Evolutionary conservation across 1,140 invertebrate genomes (phyloP).

Genomic region (Pachypsylla venusta): DNA sequence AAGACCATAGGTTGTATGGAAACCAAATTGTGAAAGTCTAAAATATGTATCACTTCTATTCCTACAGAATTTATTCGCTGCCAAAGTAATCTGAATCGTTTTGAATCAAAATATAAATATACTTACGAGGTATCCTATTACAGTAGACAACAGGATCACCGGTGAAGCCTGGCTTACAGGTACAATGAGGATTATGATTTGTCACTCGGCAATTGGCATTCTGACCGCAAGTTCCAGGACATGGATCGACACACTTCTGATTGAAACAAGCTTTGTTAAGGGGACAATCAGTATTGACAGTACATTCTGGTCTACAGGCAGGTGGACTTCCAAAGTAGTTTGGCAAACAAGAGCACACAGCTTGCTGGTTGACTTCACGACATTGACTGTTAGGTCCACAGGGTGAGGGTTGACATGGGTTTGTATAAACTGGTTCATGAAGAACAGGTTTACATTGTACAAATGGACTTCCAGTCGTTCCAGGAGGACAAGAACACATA

Average conservation of each 20-base stretch:
- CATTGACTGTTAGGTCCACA: constrained; percentile 55
- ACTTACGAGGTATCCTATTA: constrained; percentile 18
- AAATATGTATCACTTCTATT: no score
- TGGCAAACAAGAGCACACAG: constrained; percentile 44
- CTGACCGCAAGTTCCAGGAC: constrained; percentile 43
- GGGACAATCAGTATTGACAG: constrained; percentile 41
- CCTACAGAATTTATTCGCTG: no score
- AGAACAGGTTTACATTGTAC: constrained; percentile 38
- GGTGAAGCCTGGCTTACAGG: constrained; percentile 28
- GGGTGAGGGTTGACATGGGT: constrained; percentile 51
- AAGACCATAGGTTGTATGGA: no score
- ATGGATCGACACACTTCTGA: constrained; percentile 44
- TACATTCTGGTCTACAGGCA: constrained; percentile 45
- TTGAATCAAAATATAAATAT: background rate
- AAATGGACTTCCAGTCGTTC: constrained; percentile 54
- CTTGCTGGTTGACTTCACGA: constrained; percentile 37
- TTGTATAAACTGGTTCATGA: constrained; percentile 35
- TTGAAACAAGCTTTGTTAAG: constrained; percentile 41
- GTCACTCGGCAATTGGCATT: constrained; percentile 36
- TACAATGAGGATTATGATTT: constrained; percentile 44
- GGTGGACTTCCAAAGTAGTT: constrained; percentile 44
- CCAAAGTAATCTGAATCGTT: no score
- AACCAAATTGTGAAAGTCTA: no score
- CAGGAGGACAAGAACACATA: constrained; percentile 48
- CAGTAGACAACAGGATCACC: constrained; percentile 30